Percentiles rank a stretch among this genome's conserved stretches.
These are phyloP conservation scores for Catharus ustulatus DNA, from an alignment of 2,797 vertebrate species.

Conservation along the genomic window DNA sequence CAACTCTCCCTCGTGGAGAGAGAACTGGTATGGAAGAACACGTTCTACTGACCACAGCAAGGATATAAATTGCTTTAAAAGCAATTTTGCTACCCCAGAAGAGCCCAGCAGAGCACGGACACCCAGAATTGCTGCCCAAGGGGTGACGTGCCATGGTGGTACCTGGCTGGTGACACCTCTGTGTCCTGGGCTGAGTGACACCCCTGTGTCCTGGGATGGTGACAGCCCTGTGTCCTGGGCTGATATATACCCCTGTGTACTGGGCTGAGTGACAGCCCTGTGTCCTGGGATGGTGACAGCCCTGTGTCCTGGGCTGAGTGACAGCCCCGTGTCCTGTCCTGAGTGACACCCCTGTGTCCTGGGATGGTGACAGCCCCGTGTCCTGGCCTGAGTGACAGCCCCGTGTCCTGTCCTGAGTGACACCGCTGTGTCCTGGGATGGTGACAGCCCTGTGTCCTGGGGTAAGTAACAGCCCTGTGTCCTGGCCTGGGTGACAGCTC, in stretches of 20 bases:
- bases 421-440: neutral
- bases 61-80: rapidly evolving
- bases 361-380: neutral
- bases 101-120: neutral
- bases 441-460: too few relatives aligned
- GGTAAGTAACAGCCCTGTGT: too few relatives aligned
- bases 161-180: neutral
- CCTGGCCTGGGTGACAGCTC: too few relatives aligned
- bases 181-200: neutral
- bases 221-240: neutral
- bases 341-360: too few relatives aligned
- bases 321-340: too few relatives aligned
- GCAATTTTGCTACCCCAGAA: neutral
- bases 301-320: too few relatives aligned
- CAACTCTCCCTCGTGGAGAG: neutral
- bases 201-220: neutral
- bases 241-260: too few relatives aligned
- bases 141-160: neutral
- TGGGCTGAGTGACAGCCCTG: neutral
- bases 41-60: neutral
- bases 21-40: neutral
- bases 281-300: neutral
- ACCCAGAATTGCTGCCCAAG: rapidly evolving
- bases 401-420: rapidly evolving
- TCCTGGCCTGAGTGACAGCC: neutral